These are phyloP conservation scores for Atlantisia rogersi DNA, from an alignment of 2,113 vertebrate genomes.

Conservation along the genomic window DNA sequence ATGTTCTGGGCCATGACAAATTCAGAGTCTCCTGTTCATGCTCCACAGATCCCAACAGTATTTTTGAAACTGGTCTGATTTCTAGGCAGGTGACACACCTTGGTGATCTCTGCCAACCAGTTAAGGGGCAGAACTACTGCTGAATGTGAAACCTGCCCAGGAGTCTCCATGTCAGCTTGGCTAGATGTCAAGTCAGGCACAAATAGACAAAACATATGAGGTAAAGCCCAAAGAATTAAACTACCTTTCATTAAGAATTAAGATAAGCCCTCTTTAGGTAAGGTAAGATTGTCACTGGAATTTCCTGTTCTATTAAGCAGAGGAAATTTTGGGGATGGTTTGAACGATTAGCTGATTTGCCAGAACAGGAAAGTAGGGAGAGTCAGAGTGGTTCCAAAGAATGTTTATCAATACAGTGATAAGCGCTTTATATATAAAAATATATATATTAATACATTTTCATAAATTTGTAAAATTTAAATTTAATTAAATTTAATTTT, in stretches of 20 bases:
- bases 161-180: rapidly evolving
- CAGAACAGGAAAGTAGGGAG: not conserved
- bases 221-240: not conserved
- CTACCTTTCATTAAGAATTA: not conserved
- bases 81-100: not conserved
- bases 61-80: not conserved
- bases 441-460: too few species aligned
- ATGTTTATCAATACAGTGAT: too few species aligned
- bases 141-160: not conserved
- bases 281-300: not conserved
- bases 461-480: too few species aligned
- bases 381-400: too few species aligned
- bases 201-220: not conserved
- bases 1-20: not conserved
- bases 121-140: not conserved
- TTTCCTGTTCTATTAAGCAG: not conserved
- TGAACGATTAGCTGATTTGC: not conserved
- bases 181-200: not conserved
- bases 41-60: not conserved
- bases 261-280: not conserved
- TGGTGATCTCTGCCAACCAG: not conserved
- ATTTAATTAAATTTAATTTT: too few species aligned
- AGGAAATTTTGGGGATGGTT: not conserved
- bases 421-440: too few species aligned
- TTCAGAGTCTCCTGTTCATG: not conserved